These are phyloP conservation scores for Cephonodes hylas DNA, from an alignment of 2,888 invertebrate species.

Conservation along the genomic window DNA sequence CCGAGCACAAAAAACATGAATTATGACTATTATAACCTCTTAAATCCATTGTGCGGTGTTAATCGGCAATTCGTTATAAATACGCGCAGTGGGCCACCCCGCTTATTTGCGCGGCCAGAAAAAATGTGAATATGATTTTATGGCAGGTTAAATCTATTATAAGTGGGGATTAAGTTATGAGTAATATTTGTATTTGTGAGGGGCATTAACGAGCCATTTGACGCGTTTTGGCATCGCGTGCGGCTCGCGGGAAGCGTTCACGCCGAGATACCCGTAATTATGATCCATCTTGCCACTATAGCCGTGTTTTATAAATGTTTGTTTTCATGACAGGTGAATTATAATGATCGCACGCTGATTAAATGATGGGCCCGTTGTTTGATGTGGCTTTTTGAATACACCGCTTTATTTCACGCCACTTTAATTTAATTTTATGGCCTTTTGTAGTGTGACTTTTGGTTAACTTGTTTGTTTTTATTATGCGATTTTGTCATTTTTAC, in stretches of 20 bases:
- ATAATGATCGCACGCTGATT: slow-evolving; percentile 47
- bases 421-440: slow-evolving; percentile 28
- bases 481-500: slow-evolving; percentile 19
- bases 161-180: slow-evolving; percentile 77
- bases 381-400: slow-evolving; percentile 36
- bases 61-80: slow-evolving; percentile 70
- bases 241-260: slow-evolving; percentile 47
- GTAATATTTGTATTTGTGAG: slow-evolving; percentile 76
- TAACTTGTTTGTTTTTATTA: slow-evolving; percentile 25
- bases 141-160: slow-evolving; percentile 80
- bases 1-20: slow-evolving; percentile 65
- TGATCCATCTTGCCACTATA: slow-evolving; percentile 47
- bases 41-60: slow-evolving; percentile 63
- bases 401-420: slow-evolving; percentile 37
- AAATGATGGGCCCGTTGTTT: slow-evolving; percentile 42
- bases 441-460: slow-evolving; percentile 24
- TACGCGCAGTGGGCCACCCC: slow-evolving; percentile 63
- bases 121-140: slow-evolving; percentile 76
- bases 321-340: slow-evolving; percentile 67
- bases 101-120: slow-evolving; percentile 62
- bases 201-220: slow-evolving; percentile 77
- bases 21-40: slow-evolving; percentile 77
- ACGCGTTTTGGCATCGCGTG: slow-evolving; percentile 71
- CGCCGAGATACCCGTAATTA: slow-evolving; percentile 59
- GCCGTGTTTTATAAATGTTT: slow-evolving; percentile 56